Evolutionary conservation across 1,140 invertebrate genomes (phyloP), one percentile per base, ranked within the genome.

Genomic region (Drosophila rhopaloa): DNA sequence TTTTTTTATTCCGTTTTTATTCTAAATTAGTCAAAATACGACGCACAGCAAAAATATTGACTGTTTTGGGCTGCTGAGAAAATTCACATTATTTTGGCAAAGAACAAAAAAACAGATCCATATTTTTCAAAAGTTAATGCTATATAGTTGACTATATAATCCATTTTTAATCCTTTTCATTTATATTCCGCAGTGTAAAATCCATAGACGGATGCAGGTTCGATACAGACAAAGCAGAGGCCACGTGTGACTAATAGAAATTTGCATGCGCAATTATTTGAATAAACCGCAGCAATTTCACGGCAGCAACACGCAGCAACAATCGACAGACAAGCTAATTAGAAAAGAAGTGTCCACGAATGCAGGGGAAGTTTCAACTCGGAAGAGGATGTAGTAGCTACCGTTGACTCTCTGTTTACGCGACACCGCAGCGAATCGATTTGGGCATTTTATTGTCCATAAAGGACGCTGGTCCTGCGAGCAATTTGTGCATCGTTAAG

Each of bases 181-280:
- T 32, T 32, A 32, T 50, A 57, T 72, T 14, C 24, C 7, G 38
- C 62, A 51, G 68, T 62, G 71, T 62, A 62, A 29, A 62, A 14
- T 24, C 29, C 56, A 32, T 35, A 14, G 27, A 43, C 29, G n/a
- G 27, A 46, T 55, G 46, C 61, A 55, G 48, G 44, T 77, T 56
- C 74, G 51, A 60, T 43, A 56, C 43, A 59, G 14, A 35, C 43
- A 67, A 46, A 27, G 16, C 50, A n/a, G 40, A 46, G 37, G 44
- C 51, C 56, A 78, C 53, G 76, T 79, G 58, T 89, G 73, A 65
- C 75, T 80, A 88, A 88, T 89, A 83, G 81, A 89, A 89, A 89
- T 89, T 89, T 89, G 84, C 84, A 89, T 89, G 84, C 84, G 73
- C 80, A 89, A 89, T 89, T 89, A 89, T 89, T 89, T 90, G 85